Base-by-base conservation (phyloP, 2,113 vertebrate species). In the Ceyx margarethae region DNA sequence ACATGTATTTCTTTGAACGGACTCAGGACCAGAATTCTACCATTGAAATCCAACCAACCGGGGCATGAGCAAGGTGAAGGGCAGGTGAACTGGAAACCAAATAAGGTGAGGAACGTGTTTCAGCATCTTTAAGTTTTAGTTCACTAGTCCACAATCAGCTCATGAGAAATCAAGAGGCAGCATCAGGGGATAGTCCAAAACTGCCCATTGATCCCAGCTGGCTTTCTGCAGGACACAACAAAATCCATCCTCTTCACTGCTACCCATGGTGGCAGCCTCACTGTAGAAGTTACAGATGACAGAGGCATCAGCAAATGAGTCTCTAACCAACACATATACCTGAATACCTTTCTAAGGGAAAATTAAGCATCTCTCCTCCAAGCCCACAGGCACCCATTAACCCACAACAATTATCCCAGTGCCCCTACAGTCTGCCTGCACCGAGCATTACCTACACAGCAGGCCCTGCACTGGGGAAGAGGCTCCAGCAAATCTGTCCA, bases 41-140 rank as follows among this genome's bases (percentile, higher is more conserved):
- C 73, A 72, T 0, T 25, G 50, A 79, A 87, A 89, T 35, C 35
- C 33, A 73, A 81, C 20, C 62, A 91, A 57, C 23, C 11, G 13
- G 10, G 23, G 13, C 13, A 57, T 0, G 5, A n/a, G 18, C 29
- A 85, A 81, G 13, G 42, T 5, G 28, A 85, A 94, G 58, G 61
- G 31, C 33, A 71, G 42, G 56, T 0, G 0, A 62, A 77, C 0
- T 2, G 31, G 25, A 57, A 93, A 67, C 28, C 1, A 14, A 46
- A 1, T 17, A 42, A 51, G n/a, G 45, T 1, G 1, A 67, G 25
- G 46, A 60, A 71, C 1, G 0, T 4, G 5, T 33, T 79, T 60
- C 10, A 6, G 69, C 69, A 67, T 33, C 62, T 76, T 58, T 62
- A 54, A 26, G 33, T 50, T 73, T 73, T 77, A 79, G n/a, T 57